phyloP scores from a whole-genome alignment of 2,113 vertebrate species.

The Aplodontia rufa region DNA sequence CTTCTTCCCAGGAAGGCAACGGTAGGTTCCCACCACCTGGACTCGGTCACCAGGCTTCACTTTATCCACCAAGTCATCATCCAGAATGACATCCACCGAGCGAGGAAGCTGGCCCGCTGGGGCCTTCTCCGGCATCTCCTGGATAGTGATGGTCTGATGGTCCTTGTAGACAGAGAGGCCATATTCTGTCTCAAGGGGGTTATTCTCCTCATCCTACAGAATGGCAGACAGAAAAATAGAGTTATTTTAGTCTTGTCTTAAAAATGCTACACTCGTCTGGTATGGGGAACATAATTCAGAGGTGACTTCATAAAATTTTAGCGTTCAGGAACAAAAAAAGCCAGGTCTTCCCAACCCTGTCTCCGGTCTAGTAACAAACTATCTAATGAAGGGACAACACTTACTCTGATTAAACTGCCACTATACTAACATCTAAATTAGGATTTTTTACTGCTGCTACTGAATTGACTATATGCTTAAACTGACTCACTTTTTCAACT shows the following conservation, averaged over 20 bases:
- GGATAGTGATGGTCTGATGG: conserved; percentile 96
- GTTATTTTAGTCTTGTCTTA: not conserved
- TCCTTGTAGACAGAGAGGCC: conserved; percentile 96
- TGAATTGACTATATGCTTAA: not conserved
- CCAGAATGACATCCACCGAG: conserved; percentile 95
- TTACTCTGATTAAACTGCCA: not conserved
- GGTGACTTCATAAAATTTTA: conserved; percentile 7
- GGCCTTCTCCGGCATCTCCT: conserved; percentile 99
- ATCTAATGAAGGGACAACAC: not conserved
- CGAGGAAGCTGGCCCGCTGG: conserved; percentile 97
- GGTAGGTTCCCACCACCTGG: conserved; percentile 95
- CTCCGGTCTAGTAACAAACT: not conserved
- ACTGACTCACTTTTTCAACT: not conserved
- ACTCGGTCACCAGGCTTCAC: conserved; percentile 96
- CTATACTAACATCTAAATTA: not conserved
- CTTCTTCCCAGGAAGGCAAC: conserved; percentile 96
- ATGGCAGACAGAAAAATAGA: not conserved
- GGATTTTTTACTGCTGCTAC: not conserved
- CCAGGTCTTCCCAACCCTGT: not conserved
- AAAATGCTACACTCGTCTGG: not conserved
- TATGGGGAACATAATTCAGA: not conserved
- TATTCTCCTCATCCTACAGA: conserved; percentile 96
- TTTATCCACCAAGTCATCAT: conserved; percentile 95
- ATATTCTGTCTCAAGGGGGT: conserved; percentile 96
- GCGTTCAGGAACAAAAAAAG: not conserved